Evolutionary conservation across 2,888 invertebrate species (phyloP).

Genomic region (Acanthoscelides obtectus): DNA sequence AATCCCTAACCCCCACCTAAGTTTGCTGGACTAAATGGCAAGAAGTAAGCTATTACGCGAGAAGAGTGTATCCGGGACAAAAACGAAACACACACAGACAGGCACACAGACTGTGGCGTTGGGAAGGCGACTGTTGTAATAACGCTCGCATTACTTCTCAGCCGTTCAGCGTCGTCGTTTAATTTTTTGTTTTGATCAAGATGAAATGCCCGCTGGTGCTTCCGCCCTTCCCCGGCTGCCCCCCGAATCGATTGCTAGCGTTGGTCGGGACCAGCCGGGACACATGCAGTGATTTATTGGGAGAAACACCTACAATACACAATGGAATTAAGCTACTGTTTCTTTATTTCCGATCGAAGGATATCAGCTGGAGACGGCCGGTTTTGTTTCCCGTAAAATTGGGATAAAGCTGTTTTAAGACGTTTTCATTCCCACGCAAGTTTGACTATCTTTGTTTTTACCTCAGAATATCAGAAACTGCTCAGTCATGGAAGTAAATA

Average conservation of each 20-base stretch:
- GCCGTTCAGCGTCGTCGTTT: not conserved
- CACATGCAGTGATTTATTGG: not conserved
- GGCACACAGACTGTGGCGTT: no score
- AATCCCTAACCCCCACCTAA: no score
- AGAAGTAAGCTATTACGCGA: not conserved
- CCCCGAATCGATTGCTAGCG: not conserved
- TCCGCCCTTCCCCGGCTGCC: no score
- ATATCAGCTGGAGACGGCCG: not conserved
- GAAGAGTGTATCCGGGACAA: not conserved
- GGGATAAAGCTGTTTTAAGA: no score
- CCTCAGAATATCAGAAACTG: no score
- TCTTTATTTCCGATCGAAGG: not conserved
- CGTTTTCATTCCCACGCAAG: no score
- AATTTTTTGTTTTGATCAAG: not conserved
- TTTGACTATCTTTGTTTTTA: no score
- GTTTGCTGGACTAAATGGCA: not conserved
- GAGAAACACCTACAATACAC: not conserved
- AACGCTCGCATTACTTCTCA: not conserved
- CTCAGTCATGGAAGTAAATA: no score
- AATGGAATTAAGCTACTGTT: not conserved
- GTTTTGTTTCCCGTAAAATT: not conserved
- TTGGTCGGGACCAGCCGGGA: not conserved
- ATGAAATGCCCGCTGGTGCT: not conserved
- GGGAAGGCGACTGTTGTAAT: not conserved
- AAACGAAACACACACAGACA: not conserved